These are phyloP conservation scores for Antitype chi DNA, from an alignment of 2,888 invertebrate genomes.

Conservation along the genomic window DNA sequence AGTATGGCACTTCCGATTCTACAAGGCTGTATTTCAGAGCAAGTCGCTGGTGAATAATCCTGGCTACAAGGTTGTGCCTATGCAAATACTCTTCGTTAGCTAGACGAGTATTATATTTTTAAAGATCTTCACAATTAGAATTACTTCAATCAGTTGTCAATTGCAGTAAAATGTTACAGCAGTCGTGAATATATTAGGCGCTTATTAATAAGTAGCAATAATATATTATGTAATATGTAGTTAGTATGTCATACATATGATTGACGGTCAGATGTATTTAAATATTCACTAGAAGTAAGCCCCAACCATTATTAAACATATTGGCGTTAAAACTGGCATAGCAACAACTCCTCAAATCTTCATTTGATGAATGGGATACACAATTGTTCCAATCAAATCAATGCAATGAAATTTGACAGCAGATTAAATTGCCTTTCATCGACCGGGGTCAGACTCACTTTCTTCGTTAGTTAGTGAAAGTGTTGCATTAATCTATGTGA, in stretches of 20 bases:
- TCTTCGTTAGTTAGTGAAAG: constrained; percentile 62
- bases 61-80: too few relatives aligned
- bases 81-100: too few relatives aligned
- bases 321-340: background rate
- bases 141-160: background rate
- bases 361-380: background rate
- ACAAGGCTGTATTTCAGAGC: too few relatives aligned
- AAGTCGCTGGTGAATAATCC: too few relatives aligned
- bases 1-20: too few relatives aligned
- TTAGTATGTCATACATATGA: background rate
- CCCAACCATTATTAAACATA: background rate
- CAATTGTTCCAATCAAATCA: background rate
- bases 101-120: too few relatives aligned
- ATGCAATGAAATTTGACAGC: background rate
- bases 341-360: background rate
- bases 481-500: constrained; percentile 57
- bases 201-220: background rate
- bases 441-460: constrained; percentile 19
- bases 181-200: background rate
- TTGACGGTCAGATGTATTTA: background rate
- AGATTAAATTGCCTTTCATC: constrained; percentile 12
- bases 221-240: background rate
- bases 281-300: background rate
- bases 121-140: background rate
- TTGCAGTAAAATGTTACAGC: background rate